Base-by-base conservation (phyloP, 2,113 vertebrate species). In the Zosterops lateralis region DNA sequence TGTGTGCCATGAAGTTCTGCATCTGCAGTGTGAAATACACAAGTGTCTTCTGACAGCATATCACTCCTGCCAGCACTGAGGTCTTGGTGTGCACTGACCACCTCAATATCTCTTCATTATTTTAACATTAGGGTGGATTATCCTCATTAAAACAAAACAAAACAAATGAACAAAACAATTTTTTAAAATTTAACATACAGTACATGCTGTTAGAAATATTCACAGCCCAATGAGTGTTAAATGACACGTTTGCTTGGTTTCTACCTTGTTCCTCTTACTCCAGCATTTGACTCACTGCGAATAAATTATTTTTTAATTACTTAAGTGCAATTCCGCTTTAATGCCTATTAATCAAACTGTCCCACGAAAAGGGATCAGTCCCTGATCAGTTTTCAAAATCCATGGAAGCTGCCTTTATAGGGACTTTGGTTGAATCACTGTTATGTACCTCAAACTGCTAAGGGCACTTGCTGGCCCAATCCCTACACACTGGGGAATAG, bases 401-500 rank as follows among this genome's bases (percentile, higher is more conserved):
- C 21, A 14, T 6, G n/a, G 40, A 68, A 84, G 6, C 14, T 64
- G 18, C 15, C 31, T 15, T 65, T 48, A 3, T 21, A 58, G 20
- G 12, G 62, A 50, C n/a, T 17, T 26, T 7, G 10, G 17, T 10
- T 61, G 53, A 82, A 64, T 24, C 48, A 29, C 6, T 62, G 10
- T 7, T 47, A 22, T 1, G 9, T 28, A 31, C 24, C 38, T 48
- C 32, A 36, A 2, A 14, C 21, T 50, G 8, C 21, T 21, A 20
- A 40, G 51, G n/a, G 31, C 42, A 18, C 47, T 42, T 17, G 36
- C 17, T 53, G 65, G 31, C 31, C 40, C 36, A 73, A 22, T 5
- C 29, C 38, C 19, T n/a, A 9, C 20, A 7, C 25, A 1, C 10
- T 16, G 64, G 70, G 26, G 45, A 60, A 9, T 0, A 2, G n/a